Base-by-base conservation (phyloP, 2,888 invertebrate species). In the Agrotis segetum region DNA sequence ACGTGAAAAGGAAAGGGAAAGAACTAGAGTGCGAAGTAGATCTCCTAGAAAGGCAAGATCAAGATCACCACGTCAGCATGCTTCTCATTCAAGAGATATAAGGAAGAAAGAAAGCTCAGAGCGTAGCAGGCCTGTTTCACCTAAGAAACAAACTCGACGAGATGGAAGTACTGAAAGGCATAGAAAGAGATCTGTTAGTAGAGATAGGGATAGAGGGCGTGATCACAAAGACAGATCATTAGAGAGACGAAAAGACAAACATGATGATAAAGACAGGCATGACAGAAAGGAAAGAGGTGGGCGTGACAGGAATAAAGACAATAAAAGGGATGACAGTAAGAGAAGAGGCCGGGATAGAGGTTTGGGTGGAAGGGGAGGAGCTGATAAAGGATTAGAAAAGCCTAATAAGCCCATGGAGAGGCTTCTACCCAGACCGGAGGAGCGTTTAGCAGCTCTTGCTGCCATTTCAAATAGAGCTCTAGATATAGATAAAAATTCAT, bases 261-360 rank as follows among this genome's bases (percentile, higher is more conserved):
- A 96, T 85, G 96, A 96, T 74, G 96, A 96, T 60, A 96, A 97
- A 88, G 97, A 97, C 83, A 93, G 97, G 87, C 95, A 97, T 79
- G 97, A 97, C 71, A 95, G 97, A 62, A 97, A 97, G 81, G 98
- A 98, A 80, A 96, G 98, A 78, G 97, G 98, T 76, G 97, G 97
- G 66, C 97, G 98, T 68, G 96, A 96, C 93, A 94, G 97, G 77
- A 97, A 82, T 62, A 86, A 97, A 67, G 97, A 96, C 76, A 92
- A 88, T 82, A 96, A 96, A 92, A 91, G 96, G 83, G 95, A 95
- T 79, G 96, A 97, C 71, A 93, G 96, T 68, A 95, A 96, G 84
- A 91, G 97, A 79, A 90, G 96, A 73, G 96, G 95, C 16, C 91
- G 97, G 49, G 95, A 95, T 44, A 89, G 94, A 69, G 95, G 96